Percentiles rank a stretch among this genome's conserved stretches.
Conservation (phyloP, 2,888 invertebrate species). For the Salticus scenicus region DNA sequence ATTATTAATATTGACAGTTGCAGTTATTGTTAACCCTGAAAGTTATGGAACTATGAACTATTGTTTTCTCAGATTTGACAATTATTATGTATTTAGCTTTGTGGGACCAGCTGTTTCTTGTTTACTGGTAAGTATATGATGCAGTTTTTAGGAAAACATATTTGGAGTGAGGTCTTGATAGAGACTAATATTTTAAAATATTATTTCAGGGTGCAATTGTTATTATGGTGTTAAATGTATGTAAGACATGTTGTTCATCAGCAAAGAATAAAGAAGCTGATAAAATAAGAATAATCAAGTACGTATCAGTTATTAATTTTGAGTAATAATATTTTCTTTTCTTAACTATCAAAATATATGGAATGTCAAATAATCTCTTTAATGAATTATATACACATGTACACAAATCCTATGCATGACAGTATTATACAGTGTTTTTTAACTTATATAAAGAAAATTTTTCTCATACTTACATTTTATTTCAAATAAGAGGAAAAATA, state of each 20-base stretch:
- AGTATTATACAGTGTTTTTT: too few relatives aligned
- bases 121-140: slow-evolving; percentile 82
- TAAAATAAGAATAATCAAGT: slow-evolving; percentile 34
- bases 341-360: too few relatives aligned
- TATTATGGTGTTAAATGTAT: slow-evolving; percentile 39
- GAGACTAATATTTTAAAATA: too few relatives aligned
- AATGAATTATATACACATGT: too few relatives aligned
- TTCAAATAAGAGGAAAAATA: too few relatives aligned
- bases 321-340: too few relatives aligned
- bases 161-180: not conserved
- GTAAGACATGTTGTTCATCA: slow-evolving; percentile 32
- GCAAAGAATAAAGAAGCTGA: slow-evolving; percentile 36
- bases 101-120: slow-evolving; percentile 92
- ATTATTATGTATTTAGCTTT: slow-evolving; percentile 94
- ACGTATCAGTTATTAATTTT: not conserved
- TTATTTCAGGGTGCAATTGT: slow-evolving; percentile 47
- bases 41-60: slow-evolving; percentile 88
- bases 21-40: slow-evolving; percentile 85
- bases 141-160: not conserved
- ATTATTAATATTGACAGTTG: slow-evolving; percentile 85
- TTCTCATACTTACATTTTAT: too few relatives aligned
- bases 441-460: too few relatives aligned
- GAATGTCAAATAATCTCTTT: too few relatives aligned
- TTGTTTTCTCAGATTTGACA: slow-evolving; percentile 90
- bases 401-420: too few relatives aligned